Base-by-base conservation (phyloP, 2,797 vertebrate species). In the Potorous gilbertii region DNA sequence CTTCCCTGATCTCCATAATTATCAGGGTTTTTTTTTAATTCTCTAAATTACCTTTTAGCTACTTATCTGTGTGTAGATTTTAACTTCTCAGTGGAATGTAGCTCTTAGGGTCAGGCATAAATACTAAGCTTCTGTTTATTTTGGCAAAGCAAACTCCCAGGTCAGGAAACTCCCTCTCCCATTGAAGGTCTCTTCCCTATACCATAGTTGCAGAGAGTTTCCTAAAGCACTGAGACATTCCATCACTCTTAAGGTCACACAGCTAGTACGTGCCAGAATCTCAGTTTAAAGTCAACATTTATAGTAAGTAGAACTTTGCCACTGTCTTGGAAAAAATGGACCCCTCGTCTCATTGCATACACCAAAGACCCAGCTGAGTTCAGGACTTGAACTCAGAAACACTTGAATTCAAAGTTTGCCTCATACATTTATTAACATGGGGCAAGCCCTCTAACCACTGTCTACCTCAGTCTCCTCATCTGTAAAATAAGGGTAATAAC, bases 211-310 rank as follows among this genome's bases (percentile, higher is more conserved):
- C 92, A 95, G 91, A 90, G 87, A 96, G 16, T 13, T 10, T 97
- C 0, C 96, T 89, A 96, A 97, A 97, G 66, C 66, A 40, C 6
- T 81, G n/a, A 81, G 66, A 46, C 9, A n/a, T 81, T 81, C 8
- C 18, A 12, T 74, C 66, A 81, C 18, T 81, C 40, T 21, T 46
- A 46, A 46, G 18, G 18, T 46, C n/a, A 24, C n/a, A 40, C 8
- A 40, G 57, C 11, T 59, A 59, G 14, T 21, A 74, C 9, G 14
- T 74, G n/a, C n/a, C 62, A n/a, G 62, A 74, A n/a, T 74, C n/a
- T 74, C n/a, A 74, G 34, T 40, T 74, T n/a, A 14, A 74, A 74
- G 34, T 46, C 2, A 2, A 46, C n/a, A 81, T 81, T 10, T 81
- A 21, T 21, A 24, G 1, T 81, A 81, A 46, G 2, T 81, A 81